Base-by-base conservation (phyloP, 2,797 vertebrate genomes). In the Rousettus madagascariensis region DNA sequence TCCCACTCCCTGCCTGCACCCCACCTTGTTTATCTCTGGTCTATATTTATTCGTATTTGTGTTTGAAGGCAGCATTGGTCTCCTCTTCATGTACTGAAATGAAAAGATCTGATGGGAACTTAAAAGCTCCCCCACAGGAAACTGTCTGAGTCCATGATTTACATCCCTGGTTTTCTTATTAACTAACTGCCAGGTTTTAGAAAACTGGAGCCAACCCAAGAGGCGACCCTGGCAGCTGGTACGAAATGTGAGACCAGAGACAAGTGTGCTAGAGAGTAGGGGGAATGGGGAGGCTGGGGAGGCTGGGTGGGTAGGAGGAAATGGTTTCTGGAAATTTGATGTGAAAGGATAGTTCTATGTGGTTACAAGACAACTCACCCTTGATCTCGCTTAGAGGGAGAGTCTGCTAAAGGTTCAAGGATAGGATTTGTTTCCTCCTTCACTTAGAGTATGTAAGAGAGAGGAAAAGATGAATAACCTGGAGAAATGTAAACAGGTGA, bases 111-210 rank as follows among this genome's bases (percentile, higher is more conserved):
- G 96, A 98, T 95, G 87, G 86, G 86, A 55, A 95, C 57, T 0
- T 53, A 68, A 90, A 97, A 74, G n/a, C 0, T 19, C 43, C 71
- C 69, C 90, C 53, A 95, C 94, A 97, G 86, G 96, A 94, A 97
- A 91, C 78, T 90, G 84, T 95, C 90, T 84, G 63, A 33, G 86
- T 74, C 33, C 19, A 46, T 95, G 94, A 98, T 98, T 98, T 57
- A 59, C 96, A 94, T 91, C 68, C 6, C 78, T 61, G 90, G 75
- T 80, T 97, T 66, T 74, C 96, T 95, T 96, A 96, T 95, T 97
- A 97, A 93, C 96, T 38, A 16, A 38, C 91, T 94, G 93, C 95
- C 97, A 98, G 95, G 83, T 95, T 95, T 80, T 92, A 86, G 96
- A 93, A 95, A 95, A 80, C 94, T 96, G 93, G 74, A 91, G 82